Base-by-base conservation (phyloP, 1,140 invertebrate species). In the Ceratina calcarata region DNA sequence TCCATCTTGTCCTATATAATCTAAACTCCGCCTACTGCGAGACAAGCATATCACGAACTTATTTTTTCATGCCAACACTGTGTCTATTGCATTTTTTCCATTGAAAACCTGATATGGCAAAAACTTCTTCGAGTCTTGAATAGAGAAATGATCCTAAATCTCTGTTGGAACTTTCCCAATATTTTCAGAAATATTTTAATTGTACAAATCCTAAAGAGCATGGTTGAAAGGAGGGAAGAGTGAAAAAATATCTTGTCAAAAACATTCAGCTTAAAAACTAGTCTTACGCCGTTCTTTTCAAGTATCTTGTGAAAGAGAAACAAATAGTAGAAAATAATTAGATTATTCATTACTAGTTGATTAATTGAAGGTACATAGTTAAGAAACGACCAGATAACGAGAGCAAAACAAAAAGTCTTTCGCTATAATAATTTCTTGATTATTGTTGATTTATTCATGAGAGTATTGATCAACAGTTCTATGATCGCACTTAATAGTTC, bases 1-100 rank as follows among this genome's bases (percentile, higher is more conserved):
- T 83, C 74, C 80, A 66, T 82, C 84, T 75, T 74, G 57, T 60
- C 66, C 75, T 27, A 37, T 60, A 84, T 85, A 81, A 84, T 84
- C 74, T 58, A 32, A 64, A 74, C 76, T 60, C 55, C 27, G 13
- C 65, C 64, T 57, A 24, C 24, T 45, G 37, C 37, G 37, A 16
- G 8, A 66, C 62, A 57, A 37, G 20, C 66, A 62, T 71, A 58
- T 53, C 65, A 32, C 67, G 32, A 37, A 53, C 64, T 81, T 76
- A 73, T 69, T 62, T 62, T 66, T 73, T 69, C 32, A 61, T 37
- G 12, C 57, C 32, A 22, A 37, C 37, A 22, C 70, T 57, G 55
- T n/a, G n/a, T 27, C 13, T n/a, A 15, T 27, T 69, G 10, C 1
- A n/a, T n/a, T 66, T 8, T 70, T 71, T 68, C 16, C 16, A 49